Evolutionary conservation across 2,888 invertebrate genomes (phyloP), one percentile per base, ranked within the genome.

Genomic region (Serrognathus titanus): DNA sequence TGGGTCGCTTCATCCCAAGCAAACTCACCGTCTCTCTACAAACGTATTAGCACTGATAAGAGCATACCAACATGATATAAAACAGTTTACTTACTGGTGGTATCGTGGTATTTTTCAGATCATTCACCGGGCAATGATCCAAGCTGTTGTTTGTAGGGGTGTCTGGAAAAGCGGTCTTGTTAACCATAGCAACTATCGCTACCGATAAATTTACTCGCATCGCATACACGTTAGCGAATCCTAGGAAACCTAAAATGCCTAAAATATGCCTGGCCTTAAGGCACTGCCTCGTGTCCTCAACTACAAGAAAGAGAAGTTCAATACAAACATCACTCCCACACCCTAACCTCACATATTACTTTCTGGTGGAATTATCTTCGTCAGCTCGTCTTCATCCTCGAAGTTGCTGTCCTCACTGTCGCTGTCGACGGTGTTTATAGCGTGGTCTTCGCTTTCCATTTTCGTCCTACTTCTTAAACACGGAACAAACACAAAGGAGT

Each of bases 151-250:
- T 82, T 48, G 80, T 75, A 16, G 81, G 76, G 20, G 80, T 72
- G 59, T 77, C 72, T 0, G 85, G 83, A 54, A 82, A 79, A 1
- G 84, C 83, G 1, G 90, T 87, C 52, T 85, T 82, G 74, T 92
- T 92, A 40, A 92, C 90, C 97, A 97, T 97, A 35, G 94, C 94
- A 35, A 97, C 94, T 71, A 97, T 93, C 38, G 96, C 95, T 16
- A 97, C 92, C 1, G 94, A 94, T 36, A 97, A 81, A 76, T 94
- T 94, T 0, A 94, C 93, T 57, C 94, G 81, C 89, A 94, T 91
- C 0, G 93, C 92, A 77, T 94, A 94, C 3, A 93, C 91, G 72
- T 92, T 87, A 57, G 91, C 91, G 74, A 93, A 93, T 10, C 94
- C 94, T 50, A 93, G 80, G 72, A 94, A 94, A 11, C 92, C 92